Evolutionary conservation across 2,888 invertebrate species (phyloP).

Genomic region (Agrochola lota): DNA sequence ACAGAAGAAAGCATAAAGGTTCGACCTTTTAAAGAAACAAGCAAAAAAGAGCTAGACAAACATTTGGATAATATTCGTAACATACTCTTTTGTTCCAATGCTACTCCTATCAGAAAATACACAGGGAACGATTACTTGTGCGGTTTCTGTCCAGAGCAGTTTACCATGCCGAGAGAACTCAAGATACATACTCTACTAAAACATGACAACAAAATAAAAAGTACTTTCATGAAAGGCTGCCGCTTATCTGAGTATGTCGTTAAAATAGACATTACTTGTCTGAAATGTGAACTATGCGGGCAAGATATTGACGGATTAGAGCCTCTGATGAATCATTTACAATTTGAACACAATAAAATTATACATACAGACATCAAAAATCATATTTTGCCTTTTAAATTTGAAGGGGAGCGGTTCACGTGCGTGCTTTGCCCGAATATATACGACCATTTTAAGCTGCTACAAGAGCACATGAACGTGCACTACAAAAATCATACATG

Average conservation of each 20-base stretch:
- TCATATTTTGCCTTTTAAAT: conserved; percentile 63
- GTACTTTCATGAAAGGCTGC: conserved; percentile 69
- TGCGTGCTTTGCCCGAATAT: conserved; percentile 51
- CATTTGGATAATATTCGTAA: conserved; percentile 71
- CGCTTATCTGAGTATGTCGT: conserved; percentile 58
- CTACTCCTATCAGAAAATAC: conserved; percentile 77
- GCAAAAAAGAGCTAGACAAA: conserved; percentile 49
- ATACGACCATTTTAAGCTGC: conserved; percentile 50
- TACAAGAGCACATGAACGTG: conserved; percentile 63
- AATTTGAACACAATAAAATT: conserved; percentile 40
- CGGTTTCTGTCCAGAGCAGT: conserved; percentile 74
- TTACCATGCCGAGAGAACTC: conserved; percentile 70
- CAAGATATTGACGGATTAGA: conserved; percentile 47
- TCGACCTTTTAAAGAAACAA: not conserved
- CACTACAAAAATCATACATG: conserved; percentile 61
- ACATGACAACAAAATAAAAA: conserved; percentile 69
- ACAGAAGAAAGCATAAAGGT: conserved; percentile 1
- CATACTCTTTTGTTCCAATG: conserved; percentile 76
- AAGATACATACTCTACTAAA: conserved; percentile 73
- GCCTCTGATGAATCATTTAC: conserved; percentile 43
- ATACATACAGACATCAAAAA: conserved; percentile 59
- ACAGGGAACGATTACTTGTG: conserved; percentile 76
- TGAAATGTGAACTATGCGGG: conserved; percentile 52
- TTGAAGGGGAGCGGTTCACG: conserved; percentile 43
- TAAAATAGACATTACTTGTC: conserved; percentile 59